Evolutionary conservation across 2,888 invertebrate genomes (phyloP).

Genomic region (Ornithoptera priamus): DNA sequence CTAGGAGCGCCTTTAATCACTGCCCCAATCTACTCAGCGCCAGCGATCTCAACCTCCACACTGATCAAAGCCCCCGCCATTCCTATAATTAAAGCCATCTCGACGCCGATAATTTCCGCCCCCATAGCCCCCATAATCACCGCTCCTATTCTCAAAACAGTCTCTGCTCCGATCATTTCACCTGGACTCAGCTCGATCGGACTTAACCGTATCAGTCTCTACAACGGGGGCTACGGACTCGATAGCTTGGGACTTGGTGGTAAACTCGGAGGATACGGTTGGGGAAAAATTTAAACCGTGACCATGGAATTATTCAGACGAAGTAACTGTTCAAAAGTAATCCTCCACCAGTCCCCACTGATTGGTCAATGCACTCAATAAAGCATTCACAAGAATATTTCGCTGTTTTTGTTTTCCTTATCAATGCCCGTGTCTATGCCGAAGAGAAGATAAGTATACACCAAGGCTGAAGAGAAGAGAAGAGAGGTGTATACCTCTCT

Average conservation of each 20-base stretch:
- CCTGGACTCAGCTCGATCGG: constrained; percentile 32
- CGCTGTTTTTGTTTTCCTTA: constrained; percentile 4
- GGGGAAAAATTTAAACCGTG: constrained; percentile 32
- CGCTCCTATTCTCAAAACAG: constrained; percentile 47
- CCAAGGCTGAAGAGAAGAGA: no score
- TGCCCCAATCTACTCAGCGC: constrained; percentile 49
- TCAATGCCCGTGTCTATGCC: no score
- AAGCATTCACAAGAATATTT: constrained; percentile 33
- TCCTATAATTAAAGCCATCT: constrained; percentile 52
- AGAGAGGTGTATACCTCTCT: no score
- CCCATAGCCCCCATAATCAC: constrained; percentile 46
- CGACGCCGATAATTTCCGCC: constrained; percentile 41
- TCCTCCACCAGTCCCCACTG: constrained; percentile 27
- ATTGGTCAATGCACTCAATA: constrained; percentile 40
- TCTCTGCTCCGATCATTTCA: constrained; percentile 37
- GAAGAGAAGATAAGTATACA: no score
- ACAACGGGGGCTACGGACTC: constrained; percentile 36
- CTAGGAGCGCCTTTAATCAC: constrained; percentile 37
- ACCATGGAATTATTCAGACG: constrained; percentile 31
- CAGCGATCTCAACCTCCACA: constrained; percentile 62
- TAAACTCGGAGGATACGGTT: constrained; percentile 21
- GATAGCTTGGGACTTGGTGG: constrained; percentile 38
- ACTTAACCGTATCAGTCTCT: constrained; percentile 21
- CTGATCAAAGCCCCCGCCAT: constrained; percentile 62
- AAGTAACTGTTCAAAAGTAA: constrained; percentile 36